Evolutionary conservation across 1,140 invertebrate genomes (phyloP).

Genomic region (Hetaerina americana): DNA sequence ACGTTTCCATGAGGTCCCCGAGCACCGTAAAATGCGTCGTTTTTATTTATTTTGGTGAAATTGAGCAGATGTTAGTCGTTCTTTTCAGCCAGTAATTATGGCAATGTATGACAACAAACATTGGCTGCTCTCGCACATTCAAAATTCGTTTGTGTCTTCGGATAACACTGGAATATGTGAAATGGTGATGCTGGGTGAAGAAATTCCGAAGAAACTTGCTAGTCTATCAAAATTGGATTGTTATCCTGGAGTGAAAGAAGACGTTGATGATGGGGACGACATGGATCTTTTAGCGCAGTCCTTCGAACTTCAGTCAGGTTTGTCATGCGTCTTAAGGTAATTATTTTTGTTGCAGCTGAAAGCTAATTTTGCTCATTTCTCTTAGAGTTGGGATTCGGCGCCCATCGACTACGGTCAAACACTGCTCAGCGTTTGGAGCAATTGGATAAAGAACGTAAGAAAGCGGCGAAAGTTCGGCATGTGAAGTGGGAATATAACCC

Average conservation of each 20-base stretch:
- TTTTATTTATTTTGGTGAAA: neutral
- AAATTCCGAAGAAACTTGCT: conserved; percentile 46
- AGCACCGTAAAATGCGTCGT: neutral
- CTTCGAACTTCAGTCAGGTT: conserved; percentile 56
- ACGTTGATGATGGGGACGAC: conserved; percentile 55
- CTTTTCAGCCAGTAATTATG: conserved; percentile 38
- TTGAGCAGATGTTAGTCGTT: neutral
- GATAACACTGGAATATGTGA: conserved; percentile 82
- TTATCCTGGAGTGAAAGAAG: conserved; percentile 62
- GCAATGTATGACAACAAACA: conserved; percentile 85
- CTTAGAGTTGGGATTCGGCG: conserved; percentile 54
- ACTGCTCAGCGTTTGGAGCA: conserved; percentile 81
- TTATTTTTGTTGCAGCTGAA: conserved; percentile 6
- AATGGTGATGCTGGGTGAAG: conserved; percentile 62
- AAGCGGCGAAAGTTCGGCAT: conserved; percentile 60
- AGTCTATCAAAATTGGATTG: conserved; percentile 44
- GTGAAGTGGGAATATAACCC: conserved; percentile 58
- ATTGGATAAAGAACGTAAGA: conserved; percentile 71
- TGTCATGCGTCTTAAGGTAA: no score
- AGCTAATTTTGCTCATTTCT: conserved; percentile 19
- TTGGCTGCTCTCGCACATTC: conserved; percentile 82
- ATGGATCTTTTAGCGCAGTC: conserved; percentile 47
- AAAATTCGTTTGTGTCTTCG: conserved; percentile 88
- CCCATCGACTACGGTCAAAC: conserved; percentile 68
- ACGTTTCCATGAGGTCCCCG: no score